Conservation (phyloP, 2,113 vertebrate species). For the Sorex fumeus region DNA sequence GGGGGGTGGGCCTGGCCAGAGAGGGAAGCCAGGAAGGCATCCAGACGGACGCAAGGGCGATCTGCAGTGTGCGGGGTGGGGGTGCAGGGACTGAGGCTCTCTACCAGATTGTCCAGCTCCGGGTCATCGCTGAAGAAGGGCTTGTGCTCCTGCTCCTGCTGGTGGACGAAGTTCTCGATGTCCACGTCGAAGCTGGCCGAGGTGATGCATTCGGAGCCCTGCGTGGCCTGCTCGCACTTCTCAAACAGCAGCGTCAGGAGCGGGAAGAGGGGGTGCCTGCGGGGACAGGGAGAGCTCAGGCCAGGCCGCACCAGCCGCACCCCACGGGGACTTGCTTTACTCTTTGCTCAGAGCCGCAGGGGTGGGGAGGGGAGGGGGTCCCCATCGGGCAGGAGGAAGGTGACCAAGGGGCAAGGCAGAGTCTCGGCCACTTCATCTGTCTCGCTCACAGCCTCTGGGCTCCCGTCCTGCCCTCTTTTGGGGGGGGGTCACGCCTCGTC, state of each 20-base stretch:
- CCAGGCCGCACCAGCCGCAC: neutral
- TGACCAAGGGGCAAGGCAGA: too few species aligned
- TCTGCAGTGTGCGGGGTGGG: neutral
- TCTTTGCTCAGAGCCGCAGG: neutral
- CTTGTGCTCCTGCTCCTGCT: conserved; percentile 98
- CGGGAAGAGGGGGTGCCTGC: conserved; percentile 97
- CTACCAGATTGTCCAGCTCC: conserved; percentile 98
- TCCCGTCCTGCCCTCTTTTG: too few species aligned
- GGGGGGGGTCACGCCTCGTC: too few species aligned
- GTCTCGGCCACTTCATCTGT: too few species aligned
- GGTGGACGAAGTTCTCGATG: conserved; percentile 99
- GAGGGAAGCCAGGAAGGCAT: too few species aligned
- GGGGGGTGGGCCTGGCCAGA: neutral
- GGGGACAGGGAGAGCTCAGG: conserved; percentile 77
- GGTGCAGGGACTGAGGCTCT: conserved; percentile 68
- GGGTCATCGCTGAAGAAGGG: conserved; percentile 99
- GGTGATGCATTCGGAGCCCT: conserved; percentile 99
- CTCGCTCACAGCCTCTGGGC: too few species aligned
- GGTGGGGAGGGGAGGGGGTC: neutral
- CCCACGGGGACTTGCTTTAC: too few species aligned
- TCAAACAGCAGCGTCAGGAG: conserved; percentile 98
- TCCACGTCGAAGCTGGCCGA: conserved; percentile 99
- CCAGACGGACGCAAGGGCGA: too few species aligned
- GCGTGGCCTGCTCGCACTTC: conserved; percentile 99
- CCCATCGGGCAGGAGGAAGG: too few species aligned